These are phyloP conservation scores for Gymnocypris eckloni DNA, from an alignment of 2,797 vertebrate species.

Conservation along the genomic window DNA sequence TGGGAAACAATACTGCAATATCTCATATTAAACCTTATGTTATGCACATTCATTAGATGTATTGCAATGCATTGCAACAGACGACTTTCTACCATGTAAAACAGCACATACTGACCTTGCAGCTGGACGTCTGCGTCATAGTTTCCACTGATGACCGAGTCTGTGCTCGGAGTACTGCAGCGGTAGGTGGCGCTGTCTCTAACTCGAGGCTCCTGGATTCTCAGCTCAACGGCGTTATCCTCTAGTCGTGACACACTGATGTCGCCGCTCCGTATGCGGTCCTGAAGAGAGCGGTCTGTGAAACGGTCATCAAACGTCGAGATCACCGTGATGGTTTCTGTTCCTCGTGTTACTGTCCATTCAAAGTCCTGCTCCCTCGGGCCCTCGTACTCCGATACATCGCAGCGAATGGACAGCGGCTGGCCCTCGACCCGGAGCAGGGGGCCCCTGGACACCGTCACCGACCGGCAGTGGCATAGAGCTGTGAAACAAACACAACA, in stretches of 20 bases:
- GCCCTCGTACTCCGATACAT: constrained; percentile 87
- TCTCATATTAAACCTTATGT: not conserved
- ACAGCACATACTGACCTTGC: constrained; percentile 77
- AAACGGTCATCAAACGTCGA: constrained; percentile 89
- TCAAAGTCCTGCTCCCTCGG: constrained; percentile 96
- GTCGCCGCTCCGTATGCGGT: constrained; percentile 79
- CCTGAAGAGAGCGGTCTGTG: constrained; percentile 76
- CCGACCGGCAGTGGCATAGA: constrained; percentile 81
- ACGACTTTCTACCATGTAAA: not conserved
- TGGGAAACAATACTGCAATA: not conserved
- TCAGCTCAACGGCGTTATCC: constrained; percentile 86
- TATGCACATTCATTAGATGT: not conserved
- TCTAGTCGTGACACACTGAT: constrained; percentile 77
- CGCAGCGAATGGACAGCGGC: constrained; percentile 85
- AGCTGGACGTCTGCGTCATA: constrained; percentile 87
- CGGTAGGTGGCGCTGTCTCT: constrained; percentile 85
- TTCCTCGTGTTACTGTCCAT: constrained; percentile 79
- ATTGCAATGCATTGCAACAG: not conserved
- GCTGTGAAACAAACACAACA: constrained; percentile 66
- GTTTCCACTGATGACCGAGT: constrained; percentile 86
- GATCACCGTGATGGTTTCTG: constrained; percentile 75
- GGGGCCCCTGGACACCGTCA: constrained; percentile 84
- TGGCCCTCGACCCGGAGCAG: constrained; percentile 88
- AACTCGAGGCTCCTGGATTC: constrained; percentile 79
- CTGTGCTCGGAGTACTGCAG: constrained; percentile 92